A percentile compares a stretch with the other conserved stretches of the same genome.
phyloP scores from a whole-genome alignment of 2,888 invertebrate genomes.

The Sinodicranocentrus sp. region DNA sequence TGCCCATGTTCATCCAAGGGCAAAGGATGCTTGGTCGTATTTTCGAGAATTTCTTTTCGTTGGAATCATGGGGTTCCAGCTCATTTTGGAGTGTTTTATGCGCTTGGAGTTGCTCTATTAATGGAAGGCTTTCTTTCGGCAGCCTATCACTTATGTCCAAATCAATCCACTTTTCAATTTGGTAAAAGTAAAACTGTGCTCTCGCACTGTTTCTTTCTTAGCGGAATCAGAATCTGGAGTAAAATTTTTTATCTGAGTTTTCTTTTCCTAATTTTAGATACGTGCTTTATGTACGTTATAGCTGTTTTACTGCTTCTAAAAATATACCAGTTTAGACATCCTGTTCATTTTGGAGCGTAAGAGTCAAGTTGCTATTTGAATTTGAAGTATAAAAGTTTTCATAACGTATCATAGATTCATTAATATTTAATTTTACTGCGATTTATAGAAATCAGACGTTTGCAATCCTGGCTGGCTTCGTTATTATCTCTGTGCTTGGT shows the following conservation, averaged over 20 bases:
- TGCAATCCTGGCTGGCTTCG: conserved; percentile 69
- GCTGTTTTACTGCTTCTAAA: conserved; percentile 81
- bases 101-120: conserved; percentile 71
- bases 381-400: not conserved
- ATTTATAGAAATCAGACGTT: conserved; percentile 71
- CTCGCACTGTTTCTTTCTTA: no score
- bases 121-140: conserved; percentile 73
- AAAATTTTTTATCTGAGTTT: conserved; percentile 10
- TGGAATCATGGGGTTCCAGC: conserved; percentile 71
- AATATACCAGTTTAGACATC: conserved; percentile 80
- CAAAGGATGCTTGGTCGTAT: conserved; percentile 54
- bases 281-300: conserved; percentile 82
- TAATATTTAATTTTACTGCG: no score
- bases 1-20: conserved; percentile 33
- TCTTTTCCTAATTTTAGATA: conserved; percentile 78
- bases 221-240: conserved; percentile 7
- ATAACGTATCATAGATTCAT: no score
- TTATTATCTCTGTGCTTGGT: conserved; percentile 71
- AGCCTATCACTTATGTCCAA: conserved; percentile 74
- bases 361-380: conserved; percentile 9
- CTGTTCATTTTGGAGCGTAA: conserved; percentile 73
- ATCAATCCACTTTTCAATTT: conserved; percentile 74
- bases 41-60: conserved; percentile 64
- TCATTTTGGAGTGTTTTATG: conserved; percentile 74
- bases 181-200: conserved; percentile 58